Percentiles rank a stretch among this genome's conserved stretches.
Conservation (phyloP, 2,113 vertebrate genomes). For the Gadus macrocephalus region DNA sequence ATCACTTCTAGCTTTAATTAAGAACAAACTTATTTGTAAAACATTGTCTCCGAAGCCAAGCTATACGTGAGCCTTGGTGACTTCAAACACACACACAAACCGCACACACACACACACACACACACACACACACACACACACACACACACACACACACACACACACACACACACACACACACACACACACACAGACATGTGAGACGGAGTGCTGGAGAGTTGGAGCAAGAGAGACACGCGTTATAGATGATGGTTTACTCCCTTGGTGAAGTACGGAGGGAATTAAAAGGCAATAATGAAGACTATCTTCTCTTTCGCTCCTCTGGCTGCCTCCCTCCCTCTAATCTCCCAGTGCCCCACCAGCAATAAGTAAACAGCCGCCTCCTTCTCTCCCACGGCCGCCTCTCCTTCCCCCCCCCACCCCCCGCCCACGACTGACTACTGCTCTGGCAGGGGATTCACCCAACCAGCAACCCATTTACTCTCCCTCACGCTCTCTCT, state of each 20-base stretch:
- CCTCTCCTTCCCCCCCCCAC: constrained; percentile 29
- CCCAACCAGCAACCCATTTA: background rate
- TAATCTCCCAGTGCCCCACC: background rate
- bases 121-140: no score
- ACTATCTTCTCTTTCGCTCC: constrained; percentile 25
- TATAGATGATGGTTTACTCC: background rate
- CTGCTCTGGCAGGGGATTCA: background rate
- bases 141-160: no score
- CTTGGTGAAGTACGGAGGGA: constrained; percentile 27
- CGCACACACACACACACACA: no score
- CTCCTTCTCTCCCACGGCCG: constrained; percentile 36
- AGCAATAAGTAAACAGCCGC: constrained; percentile 26
- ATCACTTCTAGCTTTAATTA: background rate
- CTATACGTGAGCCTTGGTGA: no score
- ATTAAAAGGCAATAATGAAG: constrained; percentile 54
- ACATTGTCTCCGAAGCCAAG: no score
- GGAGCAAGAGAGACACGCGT: background rate
- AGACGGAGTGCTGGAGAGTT: no score
- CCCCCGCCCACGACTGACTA: background rate
- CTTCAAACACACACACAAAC: no score
- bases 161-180: no score
- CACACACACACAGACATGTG: no score
- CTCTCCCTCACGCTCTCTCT: constrained; percentile 20
- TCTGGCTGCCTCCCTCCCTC: constrained; percentile 17
- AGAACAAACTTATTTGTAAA: background rate